Conservation (phyloP, 2,888 invertebrate genomes). For the Hermaeophaga mercurialis region DNA sequence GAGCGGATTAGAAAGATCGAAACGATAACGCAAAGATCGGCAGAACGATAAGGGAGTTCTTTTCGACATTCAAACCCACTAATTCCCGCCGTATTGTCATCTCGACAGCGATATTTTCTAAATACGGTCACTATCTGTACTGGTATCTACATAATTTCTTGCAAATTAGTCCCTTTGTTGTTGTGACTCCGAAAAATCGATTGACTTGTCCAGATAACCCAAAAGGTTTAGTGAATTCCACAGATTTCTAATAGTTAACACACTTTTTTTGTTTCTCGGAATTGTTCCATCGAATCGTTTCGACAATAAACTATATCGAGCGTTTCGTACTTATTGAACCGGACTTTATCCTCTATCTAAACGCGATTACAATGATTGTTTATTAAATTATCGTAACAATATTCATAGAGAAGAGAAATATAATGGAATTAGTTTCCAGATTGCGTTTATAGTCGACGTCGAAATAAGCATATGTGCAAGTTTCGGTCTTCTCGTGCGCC, state of each 20-base stretch:
- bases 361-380: too few relatives aligned
- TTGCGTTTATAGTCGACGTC: too few relatives aligned
- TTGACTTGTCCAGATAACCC: conserved; percentile 17
- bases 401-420: too few relatives aligned
- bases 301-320: too few relatives aligned
- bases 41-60: conserved; percentile 4
- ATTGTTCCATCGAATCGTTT: too few relatives aligned
- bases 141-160: conserved; percentile 20
- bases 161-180: conserved; percentile 20
- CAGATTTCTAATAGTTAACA: too few relatives aligned
- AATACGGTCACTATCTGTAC: conserved; percentile 14
- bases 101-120: conserved; percentile 29
- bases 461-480: background rate
- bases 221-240: too few relatives aligned
- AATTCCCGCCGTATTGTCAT: conserved; percentile 32
- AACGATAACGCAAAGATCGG: conserved; percentile 1
- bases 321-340: too few relatives aligned
- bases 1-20: conserved; percentile 1
- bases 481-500: background rate
- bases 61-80: conserved; percentile 30
- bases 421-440: too few relatives aligned
- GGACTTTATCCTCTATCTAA: too few relatives aligned
- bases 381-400: too few relatives aligned
- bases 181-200: conserved; percentile 14
- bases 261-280: background rate